Base-by-base conservation (phyloP, 2,797 vertebrate species). In the Hippocampus kuda region DNA sequence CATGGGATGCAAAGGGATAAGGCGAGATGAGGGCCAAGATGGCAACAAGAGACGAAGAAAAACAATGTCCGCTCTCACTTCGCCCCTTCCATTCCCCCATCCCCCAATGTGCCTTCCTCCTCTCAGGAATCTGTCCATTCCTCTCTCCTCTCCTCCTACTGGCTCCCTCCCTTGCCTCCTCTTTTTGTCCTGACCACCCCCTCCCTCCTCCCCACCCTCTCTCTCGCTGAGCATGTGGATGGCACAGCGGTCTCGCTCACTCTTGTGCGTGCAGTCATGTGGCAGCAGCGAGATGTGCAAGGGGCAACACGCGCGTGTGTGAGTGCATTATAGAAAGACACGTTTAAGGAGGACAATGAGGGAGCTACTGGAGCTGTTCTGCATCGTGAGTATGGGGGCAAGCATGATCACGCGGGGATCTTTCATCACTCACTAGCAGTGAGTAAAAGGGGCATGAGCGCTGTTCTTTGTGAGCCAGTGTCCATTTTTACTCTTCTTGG, bases 301-400 rank as follows among this genome's bases (percentile, higher is more conserved):
- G 73, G 79, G 78, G 84, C 76, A 82, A 77, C 83, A 72, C 68
- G 72, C 73, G 48, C 79, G 79, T 85, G 77, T 85, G 84, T 84
- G 78, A 79, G 69, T 82, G 81, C 63, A 65, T 65, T 79, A 71
- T 79, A 78, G 77, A 81, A 75, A 85, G 79, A 84, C 77, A 80
- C 83, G 67, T 84, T 86, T 84, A 83, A 86, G 83, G 85, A 86
- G 83, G 87, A 88, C 86, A 87, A 89, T 89, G 88, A 89, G 82
- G 88, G 84, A 87, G 84, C 79, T 87, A 84, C 84, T 88, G 85
- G 87, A 86, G 85, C 81, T 87, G 75, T 82, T 88, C 85, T 85
- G 85, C 85, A 81, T 87, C 86, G 88, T 86, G 76, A 89, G 88
- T 90, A 90, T 74, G 67, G 77, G 66, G 30, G 59, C 70, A 68